Evolutionary conservation across 2,797 vertebrate species (phyloP).

Genomic region (Alosa sapidissima): DNA sequence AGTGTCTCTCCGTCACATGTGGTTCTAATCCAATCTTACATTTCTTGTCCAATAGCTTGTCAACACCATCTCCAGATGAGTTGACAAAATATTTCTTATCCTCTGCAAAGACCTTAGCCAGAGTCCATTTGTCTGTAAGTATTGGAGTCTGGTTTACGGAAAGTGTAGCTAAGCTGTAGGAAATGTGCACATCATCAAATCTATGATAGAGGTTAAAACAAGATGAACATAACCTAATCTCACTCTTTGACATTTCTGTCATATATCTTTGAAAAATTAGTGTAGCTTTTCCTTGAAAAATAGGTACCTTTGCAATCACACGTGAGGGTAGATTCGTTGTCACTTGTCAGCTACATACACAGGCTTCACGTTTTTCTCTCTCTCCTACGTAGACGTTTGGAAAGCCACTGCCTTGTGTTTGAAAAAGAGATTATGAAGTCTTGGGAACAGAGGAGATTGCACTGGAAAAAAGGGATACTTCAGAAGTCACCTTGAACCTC

Average conservation of each 20-base stretch:
- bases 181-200: background rate
- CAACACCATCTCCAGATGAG: background rate
- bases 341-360: background rate
- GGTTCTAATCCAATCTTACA: background rate
- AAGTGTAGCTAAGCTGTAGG: background rate
- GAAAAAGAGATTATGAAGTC: background rate
- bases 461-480: slow-evolving; percentile 21
- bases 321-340: background rate
- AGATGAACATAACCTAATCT: background rate
- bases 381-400: background rate
- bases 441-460: background rate
- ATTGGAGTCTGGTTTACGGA: background rate
- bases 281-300: background rate
- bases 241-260: background rate
- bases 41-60: slow-evolving; percentile 5
- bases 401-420: background rate
- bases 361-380: background rate
- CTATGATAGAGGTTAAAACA: background rate
- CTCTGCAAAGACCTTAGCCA: background rate
- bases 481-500: slow-evolving; percentile 46
- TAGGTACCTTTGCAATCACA: background rate
- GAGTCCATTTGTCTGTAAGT: background rate
- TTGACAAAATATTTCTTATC: background rate
- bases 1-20: background rate
- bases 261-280: background rate